Evolutionary conservation across 2,888 invertebrate genomes (phyloP).

Genomic region (Caenorhabditis sinica): DNA sequence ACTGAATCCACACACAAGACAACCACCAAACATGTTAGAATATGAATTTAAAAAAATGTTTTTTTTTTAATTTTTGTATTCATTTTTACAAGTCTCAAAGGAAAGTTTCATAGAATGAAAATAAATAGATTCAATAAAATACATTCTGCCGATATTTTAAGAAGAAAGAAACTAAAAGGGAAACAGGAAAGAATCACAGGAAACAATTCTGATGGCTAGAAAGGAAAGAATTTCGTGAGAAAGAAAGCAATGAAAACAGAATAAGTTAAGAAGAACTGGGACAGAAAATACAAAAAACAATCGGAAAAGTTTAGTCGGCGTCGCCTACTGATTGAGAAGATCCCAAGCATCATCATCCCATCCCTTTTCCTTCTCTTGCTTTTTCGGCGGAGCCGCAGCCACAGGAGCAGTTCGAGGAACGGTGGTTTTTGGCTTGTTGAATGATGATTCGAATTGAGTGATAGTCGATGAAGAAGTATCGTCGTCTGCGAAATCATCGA

Average conservation of each 20-base stretch:
- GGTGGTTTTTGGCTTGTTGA: constrained; percentile 65
- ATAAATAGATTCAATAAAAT: neutral
- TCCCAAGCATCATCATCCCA: constrained; percentile 83
- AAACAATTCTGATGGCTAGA: constrained; percentile 62
- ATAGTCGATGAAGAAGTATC: constrained; percentile 66
- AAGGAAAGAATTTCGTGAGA: constrained; percentile 46
- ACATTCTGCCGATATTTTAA: constrained; percentile 3
- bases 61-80: neutral
- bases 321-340: constrained; percentile 77
- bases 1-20: constrained; percentile 8
- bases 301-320: neutral
- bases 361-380: constrained; percentile 69
- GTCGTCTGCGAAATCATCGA: constrained; percentile 30
- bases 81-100: neutral
- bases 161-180: neutral
- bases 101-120: neutral
- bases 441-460: constrained; percentile 72
- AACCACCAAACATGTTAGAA: neutral
- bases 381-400: constrained; percentile 42
- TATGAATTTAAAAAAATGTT: neutral
- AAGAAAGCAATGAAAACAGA: constrained; percentile 24
- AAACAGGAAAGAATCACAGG: constrained; percentile 54
- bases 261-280: constrained; percentile 39
- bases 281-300: constrained; percentile 36
- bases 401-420: constrained; percentile 29